Conservation (phyloP, 2,113 vertebrate species). For the Oenanthe melanoleuca region DNA sequence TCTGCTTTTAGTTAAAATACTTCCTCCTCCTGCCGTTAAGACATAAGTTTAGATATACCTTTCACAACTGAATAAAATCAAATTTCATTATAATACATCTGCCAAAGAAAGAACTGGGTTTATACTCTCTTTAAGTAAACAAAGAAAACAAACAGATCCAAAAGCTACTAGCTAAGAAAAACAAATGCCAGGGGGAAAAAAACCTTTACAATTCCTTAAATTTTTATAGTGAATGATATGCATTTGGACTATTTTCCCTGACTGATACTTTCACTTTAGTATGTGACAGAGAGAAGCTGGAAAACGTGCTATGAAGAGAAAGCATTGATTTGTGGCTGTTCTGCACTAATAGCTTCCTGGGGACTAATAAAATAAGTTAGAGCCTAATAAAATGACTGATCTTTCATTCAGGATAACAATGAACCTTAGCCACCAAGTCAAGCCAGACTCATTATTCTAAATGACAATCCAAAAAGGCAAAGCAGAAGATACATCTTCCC, state of each 20-base stretch:
- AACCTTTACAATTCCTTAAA: background rate
- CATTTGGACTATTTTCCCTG: background rate
- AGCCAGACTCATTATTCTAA: conserved; percentile 41
- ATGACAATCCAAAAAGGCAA: background rate
- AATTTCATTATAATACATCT: background rate
- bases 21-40: background rate
- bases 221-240: background rate
- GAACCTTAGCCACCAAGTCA: conserved; percentile 30
- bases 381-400: conserved; percentile 56
- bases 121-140: background rate
- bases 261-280: conserved; percentile 10
- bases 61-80: background rate
- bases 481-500: background rate
- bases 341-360: conserved; percentile 34
- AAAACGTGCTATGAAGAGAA: background rate
- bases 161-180: background rate
- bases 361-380: conserved; percentile 61
- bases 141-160: background rate
- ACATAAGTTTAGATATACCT: background rate
- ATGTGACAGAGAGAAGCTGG: conserved; percentile 13
- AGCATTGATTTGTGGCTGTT: conserved; percentile 42
- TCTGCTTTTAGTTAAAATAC: background rate
- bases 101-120: background rate
- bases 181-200: background rate
- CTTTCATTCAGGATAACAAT: conserved; percentile 30